phyloP scores from a whole-genome alignment of 2,113 vertebrate genomes.

The Lontra canadensis region DNA sequence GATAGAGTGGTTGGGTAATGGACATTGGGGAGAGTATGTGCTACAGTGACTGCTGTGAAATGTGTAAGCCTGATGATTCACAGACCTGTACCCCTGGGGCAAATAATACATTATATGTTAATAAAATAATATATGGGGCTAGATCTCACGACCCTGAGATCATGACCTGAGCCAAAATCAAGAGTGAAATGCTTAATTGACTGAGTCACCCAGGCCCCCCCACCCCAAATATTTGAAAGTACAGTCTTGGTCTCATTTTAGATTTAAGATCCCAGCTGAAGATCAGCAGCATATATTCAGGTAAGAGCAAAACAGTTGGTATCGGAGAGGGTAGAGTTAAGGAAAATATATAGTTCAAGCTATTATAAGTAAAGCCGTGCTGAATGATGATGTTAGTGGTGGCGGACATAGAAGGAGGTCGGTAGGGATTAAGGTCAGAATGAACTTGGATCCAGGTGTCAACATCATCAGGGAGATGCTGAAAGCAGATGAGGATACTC shows the following conservation, averaged over 20 bases:
- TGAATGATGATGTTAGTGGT: background rate
- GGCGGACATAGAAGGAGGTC: background rate
- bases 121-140: background rate
- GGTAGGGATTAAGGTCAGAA: background rate
- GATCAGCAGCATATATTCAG: background rate
- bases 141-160: background rate
- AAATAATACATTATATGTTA: too few species aligned
- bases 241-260: background rate
- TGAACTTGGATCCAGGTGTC: background rate
- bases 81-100: too few species aligned
- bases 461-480: background rate
- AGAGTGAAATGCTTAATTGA: background rate
- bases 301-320: background rate
- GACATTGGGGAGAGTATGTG: too few species aligned
- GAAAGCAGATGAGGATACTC: background rate
- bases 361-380: background rate
- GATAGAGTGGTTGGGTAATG: too few species aligned
- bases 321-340: background rate
- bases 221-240: background rate
- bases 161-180: background rate
- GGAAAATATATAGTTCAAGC: background rate
- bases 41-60: too few species aligned
- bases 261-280: background rate
- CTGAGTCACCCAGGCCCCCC: background rate
- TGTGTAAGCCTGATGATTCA: too few species aligned